These are phyloP conservation scores for Antennarius maculatus DNA, from an alignment of 2,797 vertebrate species.

Conservation along the genomic window DNA sequence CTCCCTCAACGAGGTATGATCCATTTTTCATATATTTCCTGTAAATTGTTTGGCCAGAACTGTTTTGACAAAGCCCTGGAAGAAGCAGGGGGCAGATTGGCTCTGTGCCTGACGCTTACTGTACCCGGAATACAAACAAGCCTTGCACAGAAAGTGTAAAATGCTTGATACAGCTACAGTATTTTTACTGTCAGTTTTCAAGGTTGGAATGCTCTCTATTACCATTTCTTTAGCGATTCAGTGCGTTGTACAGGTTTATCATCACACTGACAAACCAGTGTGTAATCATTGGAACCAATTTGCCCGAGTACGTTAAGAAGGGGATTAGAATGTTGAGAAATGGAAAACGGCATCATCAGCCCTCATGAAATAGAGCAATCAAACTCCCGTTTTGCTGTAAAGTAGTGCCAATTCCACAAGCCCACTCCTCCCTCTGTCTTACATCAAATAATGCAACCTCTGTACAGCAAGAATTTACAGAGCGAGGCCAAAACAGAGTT, in stretches of 20 bases:
- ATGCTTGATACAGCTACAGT: constrained; percentile 44
- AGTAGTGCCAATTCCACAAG: constrained; percentile 43
- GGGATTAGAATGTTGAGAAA: constrained; percentile 72
- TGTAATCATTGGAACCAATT: constrained; percentile 68
- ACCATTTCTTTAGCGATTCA: constrained; percentile 56
- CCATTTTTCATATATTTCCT: constrained; percentile 79
- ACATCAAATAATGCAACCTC: constrained; percentile 29
- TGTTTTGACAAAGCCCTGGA: constrained; percentile 68
- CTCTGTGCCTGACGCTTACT: constrained; percentile 59
- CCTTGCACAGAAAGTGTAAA: constrained; percentile 47
- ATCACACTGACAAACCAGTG: constrained; percentile 49
- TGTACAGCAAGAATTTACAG: constrained; percentile 22
- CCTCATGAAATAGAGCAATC: constrained; percentile 65
- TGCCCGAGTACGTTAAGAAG: constrained; percentile 64
- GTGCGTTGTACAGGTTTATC: constrained; percentile 52
- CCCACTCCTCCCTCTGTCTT: constrained; percentile 42
- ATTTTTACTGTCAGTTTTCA: constrained; percentile 57
- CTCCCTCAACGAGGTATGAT: constrained; percentile 71
- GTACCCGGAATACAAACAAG: constrained; percentile 72
- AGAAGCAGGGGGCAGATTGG: constrained; percentile 74
- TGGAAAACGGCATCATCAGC: constrained; percentile 56
- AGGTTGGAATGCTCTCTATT: constrained; percentile 62
- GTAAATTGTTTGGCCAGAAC: constrained; percentile 73
- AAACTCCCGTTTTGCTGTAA: constrained; percentile 61
- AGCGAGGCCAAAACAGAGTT: constrained; percentile 15